These are phyloP conservation scores for Montipora cactus DNA, from an alignment of 64 coral and sea anemone genomes.

Conservation along the genomic window DNA sequence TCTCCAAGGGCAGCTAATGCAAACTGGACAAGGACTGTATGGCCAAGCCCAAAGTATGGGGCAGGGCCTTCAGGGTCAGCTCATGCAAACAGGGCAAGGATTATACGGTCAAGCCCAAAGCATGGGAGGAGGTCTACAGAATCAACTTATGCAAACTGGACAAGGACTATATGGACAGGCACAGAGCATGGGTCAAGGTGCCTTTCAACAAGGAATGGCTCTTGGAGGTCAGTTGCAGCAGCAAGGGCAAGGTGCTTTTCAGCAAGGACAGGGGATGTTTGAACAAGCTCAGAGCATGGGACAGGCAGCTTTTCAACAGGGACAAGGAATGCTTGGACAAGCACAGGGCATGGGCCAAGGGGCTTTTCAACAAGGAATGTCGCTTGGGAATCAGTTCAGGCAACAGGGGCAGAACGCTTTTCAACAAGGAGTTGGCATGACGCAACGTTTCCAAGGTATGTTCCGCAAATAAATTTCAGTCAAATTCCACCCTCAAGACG, in stretches of 20 bases:
- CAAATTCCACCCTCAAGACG: neutral
- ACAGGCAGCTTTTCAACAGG: slow-evolving; percentile 50
- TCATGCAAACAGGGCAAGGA: slow-evolving; percentile 19
- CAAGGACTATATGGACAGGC: slow-evolving; percentile 34
- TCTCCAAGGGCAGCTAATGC: slow-evolving; percentile 48
- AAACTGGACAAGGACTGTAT: slow-evolving; percentile 23
- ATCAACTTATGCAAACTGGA: slow-evolving; percentile 11
- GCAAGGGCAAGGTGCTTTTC: slow-evolving; percentile 35
- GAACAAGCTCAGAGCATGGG: slow-evolving; percentile 58
- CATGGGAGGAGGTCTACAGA: slow-evolving; percentile 50
- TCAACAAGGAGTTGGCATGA: slow-evolving; percentile 51
- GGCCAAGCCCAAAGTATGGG: slow-evolving; percentile 44
- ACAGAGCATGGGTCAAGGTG: slow-evolving; percentile 64
- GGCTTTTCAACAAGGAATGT: slow-evolving; percentile 39
- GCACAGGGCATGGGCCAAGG: slow-evolving; percentile 59
- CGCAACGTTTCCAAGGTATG: slow-evolving; percentile 60
- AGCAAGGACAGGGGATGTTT: neutral
- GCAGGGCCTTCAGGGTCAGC: slow-evolving; percentile 21
- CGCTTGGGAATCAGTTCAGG: no score
- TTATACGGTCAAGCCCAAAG: slow-evolving; percentile 58
- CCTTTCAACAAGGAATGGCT: slow-evolving; percentile 47
- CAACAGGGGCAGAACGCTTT: slow-evolving; percentile 34
- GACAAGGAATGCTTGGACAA: slow-evolving; percentile 53
- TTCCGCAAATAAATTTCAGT: neutral
- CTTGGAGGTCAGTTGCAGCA: slow-evolving; percentile 21